Conservation (phyloP, 92 coral and sea anemone species). For the Plumapathes pennacea region DNA sequence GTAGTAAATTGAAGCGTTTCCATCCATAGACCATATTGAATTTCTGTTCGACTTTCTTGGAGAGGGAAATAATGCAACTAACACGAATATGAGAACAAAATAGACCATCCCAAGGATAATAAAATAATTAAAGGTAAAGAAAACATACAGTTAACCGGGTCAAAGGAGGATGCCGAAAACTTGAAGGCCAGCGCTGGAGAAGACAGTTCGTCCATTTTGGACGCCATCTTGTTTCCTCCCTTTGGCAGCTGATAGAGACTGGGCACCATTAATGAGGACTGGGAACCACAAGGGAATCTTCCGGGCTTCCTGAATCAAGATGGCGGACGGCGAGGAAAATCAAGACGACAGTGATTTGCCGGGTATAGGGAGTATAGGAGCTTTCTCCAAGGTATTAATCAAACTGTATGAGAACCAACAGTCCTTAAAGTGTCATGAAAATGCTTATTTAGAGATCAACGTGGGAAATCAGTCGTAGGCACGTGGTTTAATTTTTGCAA, state of each 20-base stretch:
- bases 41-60: no score
- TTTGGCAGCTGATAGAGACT: not conserved
- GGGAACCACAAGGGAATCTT: not conserved
- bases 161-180: constrained; percentile 68
- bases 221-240: constrained; percentile 63
- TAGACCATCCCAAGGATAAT: no score
- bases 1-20: no score
- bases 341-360: constrained; percentile 21
- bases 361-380: constrained; percentile 58
- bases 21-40: no score
- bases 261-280: constrained; percentile 9
- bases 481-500: no score
- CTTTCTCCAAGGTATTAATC: constrained; percentile 61
- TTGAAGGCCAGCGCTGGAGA: constrained; percentile 68
- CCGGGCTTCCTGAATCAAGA: constrained; percentile 8
- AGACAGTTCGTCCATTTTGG: constrained; percentile 74
- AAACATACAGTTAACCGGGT: constrained; percentile 82
- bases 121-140: no score
- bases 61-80: no score
- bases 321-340: constrained; percentile 49
- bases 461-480: no score
- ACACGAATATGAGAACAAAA: no score
- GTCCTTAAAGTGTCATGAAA: no score
- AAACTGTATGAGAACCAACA: not conserved
- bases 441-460: no score